Conservation (phyloP, 2,888 invertebrate genomes). For the Leucophora obtusa region DNA sequence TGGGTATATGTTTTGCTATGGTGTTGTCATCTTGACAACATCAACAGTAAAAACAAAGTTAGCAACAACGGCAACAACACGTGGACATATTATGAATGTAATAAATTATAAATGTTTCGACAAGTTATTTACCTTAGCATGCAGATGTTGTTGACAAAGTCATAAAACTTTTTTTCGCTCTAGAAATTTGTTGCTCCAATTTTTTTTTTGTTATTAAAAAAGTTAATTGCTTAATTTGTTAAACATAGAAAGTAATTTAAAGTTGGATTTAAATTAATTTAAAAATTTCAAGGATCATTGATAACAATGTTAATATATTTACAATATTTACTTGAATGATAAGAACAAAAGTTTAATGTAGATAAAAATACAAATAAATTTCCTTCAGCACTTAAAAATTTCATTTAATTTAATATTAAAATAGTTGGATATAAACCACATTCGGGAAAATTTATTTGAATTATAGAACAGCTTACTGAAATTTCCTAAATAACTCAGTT, state of each 20-base stretch:
- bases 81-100: conserved; percentile 13
- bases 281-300: not conserved
- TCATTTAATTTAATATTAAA: too few relatives aligned
- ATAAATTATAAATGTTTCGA: conserved; percentile 31
- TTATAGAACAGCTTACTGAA: too few relatives aligned
- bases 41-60: not conserved
- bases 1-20: not conserved
- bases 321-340: not conserved
- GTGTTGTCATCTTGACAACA: conserved; percentile 15
- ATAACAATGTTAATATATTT: not conserved
- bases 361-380: too few relatives aligned
- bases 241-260: conserved; percentile 7
- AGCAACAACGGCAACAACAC: not conserved
- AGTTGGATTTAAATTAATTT: conserved; percentile 9
- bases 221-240: conserved; percentile 29
- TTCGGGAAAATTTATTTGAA: too few relatives aligned
- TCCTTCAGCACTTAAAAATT: too few relatives aligned
- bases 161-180: conserved; percentile 12
- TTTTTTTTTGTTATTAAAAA: conserved; percentile 2
- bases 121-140: conserved; percentile 20
- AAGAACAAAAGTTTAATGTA: too few relatives aligned
- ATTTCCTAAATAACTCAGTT: too few relatives aligned
- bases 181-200: not conserved
- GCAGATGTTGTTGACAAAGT: conserved; percentile 24
- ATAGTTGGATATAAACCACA: too few relatives aligned